Evolutionary conservation across 2,797 vertebrate genomes (phyloP), one percentile per base, ranked within the genome.

Genomic region (Ciconia nigra): DNA sequence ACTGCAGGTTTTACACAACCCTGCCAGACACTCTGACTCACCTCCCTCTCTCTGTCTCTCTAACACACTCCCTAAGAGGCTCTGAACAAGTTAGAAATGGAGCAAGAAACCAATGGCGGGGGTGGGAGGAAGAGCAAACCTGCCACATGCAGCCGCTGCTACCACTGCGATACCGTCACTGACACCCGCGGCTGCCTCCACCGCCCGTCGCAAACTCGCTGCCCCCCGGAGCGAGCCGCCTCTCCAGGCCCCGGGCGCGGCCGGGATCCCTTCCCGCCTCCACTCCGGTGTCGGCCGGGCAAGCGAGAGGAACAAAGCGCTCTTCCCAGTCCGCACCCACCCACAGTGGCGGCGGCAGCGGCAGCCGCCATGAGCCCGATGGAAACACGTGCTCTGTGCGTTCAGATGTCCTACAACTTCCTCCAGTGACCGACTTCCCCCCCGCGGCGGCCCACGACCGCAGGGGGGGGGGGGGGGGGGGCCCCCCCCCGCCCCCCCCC

Each of bases 361-460:
- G 89, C 96, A 65, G 98, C 97, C 97, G 97, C 98, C 97, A 96
- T 97, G 97, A 98, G 97, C 98, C 96, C 96, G 94, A 96, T 90
- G 94, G 95, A 98, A 98, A 98, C 98, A 98, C 98, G 98, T 98
- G 98, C 98, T 98, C 98, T 70, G 95, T 96, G 97, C 97, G 96
- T 97, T 93, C 89, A 87, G 94, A 97, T 94, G 97, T 95, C 97
- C 97, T 97, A 97, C 98, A 98, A 98, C 98, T 98, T 98, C 98
- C 98, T 98, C 92, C 97, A 80, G 96, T 97, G 95, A 93, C 96
- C 81, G 92, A 83, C 95, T 88, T 94, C 93, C 93, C 89, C 91
- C 95, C 89, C n/a, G n/a, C n/a, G n/a, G n/a, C n/a, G n/a, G n/a
- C n/a, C n/a, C n/a, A n/a, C n/a, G n/a, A n/a, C n/a, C n/a, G n/a